Evolutionary conservation across 1,140 invertebrate genomes (phyloP).

Genomic region (Drosophila equinoxialis): DNA sequence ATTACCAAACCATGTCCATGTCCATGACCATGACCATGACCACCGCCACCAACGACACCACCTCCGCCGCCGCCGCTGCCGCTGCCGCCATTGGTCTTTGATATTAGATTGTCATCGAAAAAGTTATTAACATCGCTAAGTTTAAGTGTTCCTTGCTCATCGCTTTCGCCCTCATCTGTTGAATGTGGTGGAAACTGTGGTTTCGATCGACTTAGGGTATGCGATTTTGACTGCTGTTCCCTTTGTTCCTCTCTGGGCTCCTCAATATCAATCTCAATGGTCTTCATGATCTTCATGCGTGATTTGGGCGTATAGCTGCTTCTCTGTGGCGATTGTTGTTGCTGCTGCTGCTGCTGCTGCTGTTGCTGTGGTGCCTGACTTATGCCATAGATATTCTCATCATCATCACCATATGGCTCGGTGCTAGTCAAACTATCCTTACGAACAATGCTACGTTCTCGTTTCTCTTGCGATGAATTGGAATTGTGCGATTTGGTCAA

Average conservation of each 20-base stretch:
- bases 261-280: constrained; percentile 81
- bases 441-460: constrained; percentile 32
- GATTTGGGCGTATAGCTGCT: constrained; percentile 78
- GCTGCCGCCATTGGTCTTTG: constrained; percentile 79
- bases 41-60: constrained; percentile 44
- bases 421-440: constrained; percentile 79
- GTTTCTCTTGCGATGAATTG: constrained; percentile 73
- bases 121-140: constrained; percentile 81
- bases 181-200: constrained; percentile 66
- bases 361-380: constrained; percentile 54
- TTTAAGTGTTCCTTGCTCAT: constrained; percentile 78
- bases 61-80: constrained; percentile 78
- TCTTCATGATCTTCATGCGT: constrained; percentile 82
- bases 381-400: constrained; percentile 77
- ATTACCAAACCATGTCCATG: constrained; percentile 85
- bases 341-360: constrained; percentile 27
- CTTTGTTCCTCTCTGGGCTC: constrained; percentile 62
- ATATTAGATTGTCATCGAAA: constrained; percentile 82
- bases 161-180: constrained; percentile 78
- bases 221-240: constrained; percentile 48
- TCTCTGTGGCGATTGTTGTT: constrained; percentile 45
- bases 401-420: constrained; percentile 72
- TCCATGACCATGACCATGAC: constrained; percentile 71
- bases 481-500: constrained; percentile 76
- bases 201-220: constrained; percentile 58